Evolutionary conservation across 2,113 vertebrate genomes (phyloP).

Genomic region (Gobiocypris rarus): DNA sequence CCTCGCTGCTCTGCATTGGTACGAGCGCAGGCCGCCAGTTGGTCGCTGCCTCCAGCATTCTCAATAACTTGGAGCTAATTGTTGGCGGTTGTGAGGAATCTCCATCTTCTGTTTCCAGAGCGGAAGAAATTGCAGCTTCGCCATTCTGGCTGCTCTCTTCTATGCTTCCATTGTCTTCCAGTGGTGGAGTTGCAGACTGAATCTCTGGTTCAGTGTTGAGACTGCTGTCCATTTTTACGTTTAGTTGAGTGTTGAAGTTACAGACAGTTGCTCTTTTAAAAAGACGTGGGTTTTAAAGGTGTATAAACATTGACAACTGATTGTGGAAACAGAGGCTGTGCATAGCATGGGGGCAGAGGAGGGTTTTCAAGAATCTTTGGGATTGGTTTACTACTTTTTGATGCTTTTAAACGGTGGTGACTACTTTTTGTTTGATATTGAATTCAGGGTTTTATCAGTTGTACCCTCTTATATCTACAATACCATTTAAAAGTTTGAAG

Average conservation of each 20-base stretch:
- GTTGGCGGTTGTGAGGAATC: not conserved
- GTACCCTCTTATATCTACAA: no score
- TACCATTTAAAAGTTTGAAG: no score
- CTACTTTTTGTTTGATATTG: not conserved
- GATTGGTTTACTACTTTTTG: not conserved
- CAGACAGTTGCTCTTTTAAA: not conserved
- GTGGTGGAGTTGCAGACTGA: not conserved
- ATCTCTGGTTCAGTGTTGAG: not conserved
- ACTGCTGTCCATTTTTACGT: not conserved
- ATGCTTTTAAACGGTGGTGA: not conserved
- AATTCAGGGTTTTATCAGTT: no score
- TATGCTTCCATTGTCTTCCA: not conserved
- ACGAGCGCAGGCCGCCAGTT: conserved; percentile 44
- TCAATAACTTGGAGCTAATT: conserved; percentile 50
- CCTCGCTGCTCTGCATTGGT: conserved; percentile 20
- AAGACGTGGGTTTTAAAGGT: not conserved
- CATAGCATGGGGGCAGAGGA: conserved; percentile 36
- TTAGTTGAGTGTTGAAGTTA: not conserved
- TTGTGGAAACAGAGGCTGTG: conserved; percentile 32
- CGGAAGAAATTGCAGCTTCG: not conserved
- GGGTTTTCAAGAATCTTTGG: not conserved
- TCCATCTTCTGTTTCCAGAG: not conserved
- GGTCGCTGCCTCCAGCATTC: conserved; percentile 70
- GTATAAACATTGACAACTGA: conserved; percentile 37
- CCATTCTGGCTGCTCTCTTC: not conserved